These are phyloP conservation scores for Austrolebias charrua DNA, from an alignment of 2,797 vertebrate genomes.

Conservation along the genomic window DNA sequence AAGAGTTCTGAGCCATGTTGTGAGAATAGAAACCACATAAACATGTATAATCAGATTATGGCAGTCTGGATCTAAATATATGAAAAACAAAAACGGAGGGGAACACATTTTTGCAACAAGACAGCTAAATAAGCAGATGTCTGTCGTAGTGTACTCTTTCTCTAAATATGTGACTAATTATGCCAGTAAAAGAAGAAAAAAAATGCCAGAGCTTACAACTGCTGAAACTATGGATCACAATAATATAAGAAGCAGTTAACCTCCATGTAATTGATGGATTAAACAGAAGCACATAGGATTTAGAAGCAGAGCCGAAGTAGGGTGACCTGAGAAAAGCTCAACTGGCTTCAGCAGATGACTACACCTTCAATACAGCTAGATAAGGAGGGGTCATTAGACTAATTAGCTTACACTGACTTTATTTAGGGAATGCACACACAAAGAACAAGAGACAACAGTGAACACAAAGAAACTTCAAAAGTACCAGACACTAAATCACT, in stretches of 20 bases:
- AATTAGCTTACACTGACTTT: slow-evolving; percentile 61
- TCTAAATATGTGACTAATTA: slow-evolving; percentile 47
- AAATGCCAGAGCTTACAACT: slow-evolving; percentile 3
- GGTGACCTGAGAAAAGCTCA: neutral
- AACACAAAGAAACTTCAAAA: slow-evolving; percentile 34
- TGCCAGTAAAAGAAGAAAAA: slow-evolving; percentile 19
- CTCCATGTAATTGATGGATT: slow-evolving; percentile 23
- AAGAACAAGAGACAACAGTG: slow-evolving; percentile 14
- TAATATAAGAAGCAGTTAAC: slow-evolving; percentile 1
- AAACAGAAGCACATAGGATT: neutral
- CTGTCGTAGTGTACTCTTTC: slow-evolving; percentile 23
- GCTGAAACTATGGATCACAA: slow-evolving; percentile 11
- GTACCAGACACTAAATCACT: slow-evolving; percentile 59
- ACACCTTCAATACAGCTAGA: slow-evolving; percentile 32
- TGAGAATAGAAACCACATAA: slow-evolving; percentile 30
- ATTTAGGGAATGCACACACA: slow-evolving; percentile 42
- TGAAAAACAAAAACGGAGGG: slow-evolving; percentile 28
- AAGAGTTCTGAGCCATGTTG: slow-evolving; percentile 13
- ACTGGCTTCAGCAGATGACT: slow-evolving; percentile 33
- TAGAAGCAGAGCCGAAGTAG: neutral
- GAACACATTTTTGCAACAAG: slow-evolving; percentile 25
- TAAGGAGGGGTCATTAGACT: slow-evolving; percentile 51
- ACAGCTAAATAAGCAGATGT: slow-evolving; percentile 46
- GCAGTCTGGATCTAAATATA: slow-evolving; percentile 30
- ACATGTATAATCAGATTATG: slow-evolving; percentile 36